Evolutionary conservation across 2,113 vertebrate species (phyloP), one percentile per base, ranked within the genome.

Genomic region (Triplophysa rosa): DNA sequence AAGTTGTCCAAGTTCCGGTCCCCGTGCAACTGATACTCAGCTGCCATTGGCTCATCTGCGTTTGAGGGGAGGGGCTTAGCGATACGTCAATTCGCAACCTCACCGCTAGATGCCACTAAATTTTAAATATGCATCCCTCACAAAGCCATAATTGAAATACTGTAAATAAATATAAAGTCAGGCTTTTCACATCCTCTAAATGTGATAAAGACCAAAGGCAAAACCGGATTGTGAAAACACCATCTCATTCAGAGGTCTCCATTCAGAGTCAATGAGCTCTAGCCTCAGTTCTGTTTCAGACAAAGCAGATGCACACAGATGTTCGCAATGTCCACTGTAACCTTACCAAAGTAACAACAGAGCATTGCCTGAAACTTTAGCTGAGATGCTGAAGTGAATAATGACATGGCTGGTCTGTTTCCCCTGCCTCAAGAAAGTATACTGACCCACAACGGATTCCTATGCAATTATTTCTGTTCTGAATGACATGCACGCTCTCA

Each of bases 211-310:
- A 9, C 16, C 1, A 26, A 49, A 68, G 14, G 23, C 21, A 64
- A 63, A 54, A 54, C 17, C 37, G 67, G 67, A 79, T 42, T 70
- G 58, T 69, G 23, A 62, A 11, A 13, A 62, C 42, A 74, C 42
- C 3, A 71, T 71, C 67, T 54, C 58, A 54, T 64, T 70, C 67
- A 40, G 67, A 62, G 61, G 62, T 74, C 58, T 26, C 23, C 52
- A 78, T 45, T 79, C 58, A 79, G 17, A 79, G 5, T 37, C 11
- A 64, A 71, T 33, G 67, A 19, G 71, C 58, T 63, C 42, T 23
- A 58, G 58, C 24, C 42, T 64, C 23, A 33, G 67, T 71, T 52
- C 64, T 21, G 59, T 71, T 71, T 79, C 68, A 47, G 67, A 21
- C 58, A 24, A 19, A 67, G 52, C 65, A 69, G 67, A 58, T 4